Conservation (phyloP, 2,888 invertebrate genomes). For the Axea sp. region DNA sequence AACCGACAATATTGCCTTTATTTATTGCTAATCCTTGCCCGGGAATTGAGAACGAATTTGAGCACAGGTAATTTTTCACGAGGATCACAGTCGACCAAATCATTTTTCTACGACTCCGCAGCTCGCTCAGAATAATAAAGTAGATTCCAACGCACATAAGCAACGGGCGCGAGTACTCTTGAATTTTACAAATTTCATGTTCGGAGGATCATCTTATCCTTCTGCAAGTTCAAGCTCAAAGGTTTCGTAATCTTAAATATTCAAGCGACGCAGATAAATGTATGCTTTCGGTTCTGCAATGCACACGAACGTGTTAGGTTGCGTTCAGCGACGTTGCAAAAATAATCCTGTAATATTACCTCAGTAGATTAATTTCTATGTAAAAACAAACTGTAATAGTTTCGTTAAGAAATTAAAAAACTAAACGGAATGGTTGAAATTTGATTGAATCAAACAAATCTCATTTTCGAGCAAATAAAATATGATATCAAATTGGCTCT, state of each 20-base stretch:
- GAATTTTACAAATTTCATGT: slow-evolving; percentile 56
- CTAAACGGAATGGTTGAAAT: no score
- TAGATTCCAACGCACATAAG: slow-evolving; percentile 42
- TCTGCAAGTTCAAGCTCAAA: slow-evolving; percentile 34
- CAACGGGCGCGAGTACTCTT: slow-evolving; percentile 46
- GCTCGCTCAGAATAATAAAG: slow-evolving; percentile 36
- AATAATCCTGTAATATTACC: no score
- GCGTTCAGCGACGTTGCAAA: not conserved
- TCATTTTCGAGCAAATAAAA: no score
- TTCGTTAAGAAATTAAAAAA: no score
- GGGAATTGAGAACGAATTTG: slow-evolving; percentile 25
- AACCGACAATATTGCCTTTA: slow-evolving; percentile 20
- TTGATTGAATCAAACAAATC: no score
- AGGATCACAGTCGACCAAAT: slow-evolving; percentile 37
- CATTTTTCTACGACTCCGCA: slow-evolving; percentile 27
- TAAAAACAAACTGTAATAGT: no score
- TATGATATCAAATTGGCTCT: slow-evolving; percentile 34
- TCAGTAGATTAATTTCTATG: no score
- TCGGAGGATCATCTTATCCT: slow-evolving; percentile 42
- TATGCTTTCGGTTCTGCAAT: slow-evolving; percentile 23
- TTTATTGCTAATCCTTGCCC: slow-evolving; percentile 12
- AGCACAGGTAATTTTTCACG: slow-evolving; percentile 33
- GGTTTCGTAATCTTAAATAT: slow-evolving; percentile 49
- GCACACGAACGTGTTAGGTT: slow-evolving; percentile 5
- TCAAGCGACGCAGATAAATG: slow-evolving; percentile 40